A percentile compares a stretch with the other conserved stretches of the same genome.
Evolutionary conservation across 2,888 invertebrate genomes (phyloP).

Genomic region (Pyrocoelia pectoralis): DNA sequence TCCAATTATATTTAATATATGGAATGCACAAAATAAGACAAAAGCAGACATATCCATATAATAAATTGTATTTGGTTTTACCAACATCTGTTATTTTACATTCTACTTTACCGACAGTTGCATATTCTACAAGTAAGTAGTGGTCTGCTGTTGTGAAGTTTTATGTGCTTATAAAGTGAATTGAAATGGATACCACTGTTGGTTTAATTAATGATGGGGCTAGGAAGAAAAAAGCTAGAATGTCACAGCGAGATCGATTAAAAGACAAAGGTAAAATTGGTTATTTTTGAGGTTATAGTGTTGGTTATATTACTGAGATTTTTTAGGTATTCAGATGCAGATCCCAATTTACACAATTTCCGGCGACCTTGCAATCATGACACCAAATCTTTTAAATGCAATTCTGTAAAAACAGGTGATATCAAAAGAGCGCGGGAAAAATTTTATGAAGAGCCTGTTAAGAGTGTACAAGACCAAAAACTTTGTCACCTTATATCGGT

Average conservation of each 20-base stretch:
- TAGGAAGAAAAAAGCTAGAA: background rate
- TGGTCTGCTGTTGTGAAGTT: too few species aligned
- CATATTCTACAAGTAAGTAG: too few species aligned
- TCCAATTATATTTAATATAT: too few species aligned
- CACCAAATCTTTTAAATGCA: constrained; percentile 22
- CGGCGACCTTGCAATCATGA: constrained; percentile 3
- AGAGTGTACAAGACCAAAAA: constrained; percentile 22
- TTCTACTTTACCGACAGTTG: too few species aligned
- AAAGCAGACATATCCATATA: too few species aligned
- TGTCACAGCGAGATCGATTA: background rate
- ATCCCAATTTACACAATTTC: constrained; percentile 9
- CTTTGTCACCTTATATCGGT: constrained; percentile 17
- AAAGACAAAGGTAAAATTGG: background rate
- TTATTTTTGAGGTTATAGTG: background rate
- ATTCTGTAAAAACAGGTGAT: too few species aligned
- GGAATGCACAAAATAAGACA: too few species aligned
- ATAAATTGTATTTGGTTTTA: too few species aligned
- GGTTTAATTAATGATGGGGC: background rate
- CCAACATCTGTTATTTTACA: too few species aligned
- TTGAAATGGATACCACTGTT: background rate
- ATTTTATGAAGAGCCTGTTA: constrained; percentile 8
- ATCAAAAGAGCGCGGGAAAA: constrained; percentile 7
- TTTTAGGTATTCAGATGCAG: constrained; percentile 21
- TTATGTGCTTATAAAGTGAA: too few species aligned
- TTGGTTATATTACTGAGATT: too few species aligned